Base-by-base conservation (phyloP, 2,113 vertebrate genomes). In the Phylloscopus trochiloides region DNA sequence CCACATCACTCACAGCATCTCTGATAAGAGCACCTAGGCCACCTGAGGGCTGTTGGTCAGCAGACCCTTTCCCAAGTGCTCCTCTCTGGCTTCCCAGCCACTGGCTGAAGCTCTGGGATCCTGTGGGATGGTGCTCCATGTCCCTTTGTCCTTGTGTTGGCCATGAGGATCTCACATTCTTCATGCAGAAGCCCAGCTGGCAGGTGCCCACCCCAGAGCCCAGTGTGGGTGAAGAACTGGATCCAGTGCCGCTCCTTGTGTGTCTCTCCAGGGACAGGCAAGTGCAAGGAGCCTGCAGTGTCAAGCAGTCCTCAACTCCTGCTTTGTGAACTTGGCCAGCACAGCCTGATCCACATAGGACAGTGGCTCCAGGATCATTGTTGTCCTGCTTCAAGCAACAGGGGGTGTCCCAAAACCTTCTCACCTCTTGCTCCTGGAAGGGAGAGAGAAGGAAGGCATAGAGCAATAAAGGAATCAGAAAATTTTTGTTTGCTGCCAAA, bases 271-370 rank as follows among this genome's bases (percentile, higher is more conserved):
- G 36, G 15, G 20, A 31, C 42, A 83, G 57, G 34, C 22, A 42
- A 50, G 52, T 28, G 5, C 34, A n/a, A 70, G 34, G 13, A 74
- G 11, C 16, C 28, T 48, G 38, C 48, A 52, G 24, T 8, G 10
- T 16, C 21, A 6, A 52, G 86, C n/a, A 62, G 25, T 20, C 42
- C n/a, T 61, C 3, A 21, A 24, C 10, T 34, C 58, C 58, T 68
- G 59, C 63, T n/a, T 29, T 12, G 24, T 63, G 34, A 80, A 24
- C 34, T 4, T 17, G 73, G 31, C 43, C 26, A 50, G 62, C 31
- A 58, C 43, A 84, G n/a, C 32, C 38, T 14, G 20, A 66, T 57
- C 31, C 57, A 36, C 0, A 0, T 2, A 36, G 21, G 20, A 48
- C 20, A 50, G 43, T 0, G 0, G 26, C 52, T 82, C n/a, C 18